phyloP scores from a whole-genome alignment of 2,797 vertebrate species.

The Coendou prehensilis region DNA sequence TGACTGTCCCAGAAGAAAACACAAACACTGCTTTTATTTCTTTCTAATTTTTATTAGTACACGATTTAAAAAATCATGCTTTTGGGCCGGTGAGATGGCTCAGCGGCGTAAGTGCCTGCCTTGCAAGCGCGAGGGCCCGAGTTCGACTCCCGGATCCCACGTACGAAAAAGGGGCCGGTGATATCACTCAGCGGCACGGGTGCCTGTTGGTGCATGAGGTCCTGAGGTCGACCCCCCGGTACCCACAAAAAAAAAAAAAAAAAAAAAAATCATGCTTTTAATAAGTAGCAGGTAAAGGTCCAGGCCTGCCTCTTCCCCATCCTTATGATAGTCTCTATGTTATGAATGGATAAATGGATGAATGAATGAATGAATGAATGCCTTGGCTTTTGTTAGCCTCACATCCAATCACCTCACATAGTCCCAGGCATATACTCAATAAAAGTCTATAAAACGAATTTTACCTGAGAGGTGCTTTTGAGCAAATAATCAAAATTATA shows the following conservation, averaged over 20 bases:
- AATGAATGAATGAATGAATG: neutral
- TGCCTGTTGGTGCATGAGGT: too few species aligned
- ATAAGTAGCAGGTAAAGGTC: neutral
- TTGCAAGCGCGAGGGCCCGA: too few species aligned
- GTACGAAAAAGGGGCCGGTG: too few species aligned
- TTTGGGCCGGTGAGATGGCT: too few species aligned
- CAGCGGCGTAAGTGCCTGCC: too few species aligned
- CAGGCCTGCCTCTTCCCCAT: neutral
- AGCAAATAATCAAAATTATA: neutral
- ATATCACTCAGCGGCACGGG: too few species aligned
- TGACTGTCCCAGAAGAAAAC: neutral
- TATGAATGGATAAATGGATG: neutral
- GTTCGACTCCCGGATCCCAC: too few species aligned
- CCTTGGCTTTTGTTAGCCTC: neutral
- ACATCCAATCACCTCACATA: neutral
- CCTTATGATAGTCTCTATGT: neutral
- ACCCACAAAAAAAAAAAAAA: too few species aligned
- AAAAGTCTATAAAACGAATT: slow-evolving; percentile 46
- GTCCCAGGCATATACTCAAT: neutral
- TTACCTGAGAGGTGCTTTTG: slow-evolving; percentile 36
- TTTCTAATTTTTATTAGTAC: neutral
- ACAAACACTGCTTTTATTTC: neutral
- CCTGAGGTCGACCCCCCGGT: too few species aligned
- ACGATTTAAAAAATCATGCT: neutral
- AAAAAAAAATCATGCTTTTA: neutral